Percentiles rank a stretch among this genome's conserved stretches.
These are phyloP conservation scores for Narcine bancroftii DNA, from an alignment of 2,113 vertebrate species.

Conservation along the genomic window DNA sequence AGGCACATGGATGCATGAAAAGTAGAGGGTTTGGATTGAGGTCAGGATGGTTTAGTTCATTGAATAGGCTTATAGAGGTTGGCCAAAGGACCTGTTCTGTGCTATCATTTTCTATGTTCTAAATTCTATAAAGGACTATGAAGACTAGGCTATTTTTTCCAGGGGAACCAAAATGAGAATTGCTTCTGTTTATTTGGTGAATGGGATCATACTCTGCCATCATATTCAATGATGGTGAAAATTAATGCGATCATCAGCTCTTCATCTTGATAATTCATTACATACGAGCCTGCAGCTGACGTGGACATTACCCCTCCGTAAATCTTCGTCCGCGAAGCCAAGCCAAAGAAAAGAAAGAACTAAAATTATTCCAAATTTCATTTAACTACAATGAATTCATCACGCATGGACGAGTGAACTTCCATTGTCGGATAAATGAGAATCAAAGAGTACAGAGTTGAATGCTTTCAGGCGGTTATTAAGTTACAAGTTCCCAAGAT, in stretches of 20 bases:
- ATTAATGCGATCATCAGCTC: neutral
- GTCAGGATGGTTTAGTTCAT: no score
- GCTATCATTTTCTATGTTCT: no score
- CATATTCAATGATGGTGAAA: neutral
- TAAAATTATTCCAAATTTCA: neutral
- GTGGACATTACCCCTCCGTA: no score
- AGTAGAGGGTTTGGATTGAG: no score
- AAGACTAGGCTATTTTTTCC: neutral
- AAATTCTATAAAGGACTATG: neutral
- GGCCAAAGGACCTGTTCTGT: no score
- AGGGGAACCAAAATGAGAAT: neutral
- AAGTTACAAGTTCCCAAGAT: neutral
- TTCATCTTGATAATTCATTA: neutral
- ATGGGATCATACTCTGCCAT: no score
- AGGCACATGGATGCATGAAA: no score
- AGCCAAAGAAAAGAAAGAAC: neutral
- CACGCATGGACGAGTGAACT: neutral
- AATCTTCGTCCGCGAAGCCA: no score
- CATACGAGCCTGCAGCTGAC: no score
- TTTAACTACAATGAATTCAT: neutral
- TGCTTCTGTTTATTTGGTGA: neutral
- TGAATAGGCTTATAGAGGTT: no score
- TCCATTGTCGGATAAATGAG: conserved; percentile 10
- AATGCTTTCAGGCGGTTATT: neutral
- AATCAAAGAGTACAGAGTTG: neutral